Evolutionary conservation across 1,140 invertebrate species (phyloP), one percentile per base, ranked within the genome.

Genomic region (Rhynchophorus ferrugineus): DNA sequence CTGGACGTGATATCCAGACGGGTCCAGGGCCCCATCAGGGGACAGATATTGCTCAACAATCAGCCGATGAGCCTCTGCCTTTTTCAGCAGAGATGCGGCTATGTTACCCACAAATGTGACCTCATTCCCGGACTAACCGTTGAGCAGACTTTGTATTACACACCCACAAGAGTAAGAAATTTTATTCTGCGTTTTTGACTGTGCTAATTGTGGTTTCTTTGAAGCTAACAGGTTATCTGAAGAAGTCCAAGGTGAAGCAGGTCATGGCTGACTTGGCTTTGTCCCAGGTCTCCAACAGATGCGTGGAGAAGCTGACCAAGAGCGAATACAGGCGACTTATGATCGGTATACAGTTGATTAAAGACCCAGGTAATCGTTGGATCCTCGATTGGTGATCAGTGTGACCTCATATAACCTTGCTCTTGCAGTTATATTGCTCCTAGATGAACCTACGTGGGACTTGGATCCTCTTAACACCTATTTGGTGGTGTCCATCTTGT

Each of bases 381-480:
- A 1, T 3, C 21, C 8, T 18, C 9, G 6, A n/a, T 34, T 34
- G n/a, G n/a, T n/a, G n/a, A n/a, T n/a, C n/a, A n/a, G n/a, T n/a
- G n/a, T n/a, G n/a, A n/a, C n/a, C n/a, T n/a, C n/a, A n/a, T n/a
- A n/a, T n/a, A n/a, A n/a, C n/a, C n/a, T n/a, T n/a, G n/a, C n/a
- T n/a, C n/a, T n/a, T n/a, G n/a, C n/a, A 86, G 87, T 91, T 3
- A 76, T 95, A 54, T 69, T 95, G 0, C 72, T 95, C 0, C 69
- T 94, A 37, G 91, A 95, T 65, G 91, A 95, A 63, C 92, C 91
- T 1, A 94, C 91, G 0, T 88, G 85, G 78, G 88, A 90, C 57
- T 75, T 94, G 36, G 90, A 94, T 72, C 91, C 91, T 0, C 67
- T 95, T 7, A 91, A 93, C 58, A 92, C 91, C 1, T 95, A 95